Conservation (phyloP, 2,113 vertebrate genomes). For the Myotis brandtii region DNA sequence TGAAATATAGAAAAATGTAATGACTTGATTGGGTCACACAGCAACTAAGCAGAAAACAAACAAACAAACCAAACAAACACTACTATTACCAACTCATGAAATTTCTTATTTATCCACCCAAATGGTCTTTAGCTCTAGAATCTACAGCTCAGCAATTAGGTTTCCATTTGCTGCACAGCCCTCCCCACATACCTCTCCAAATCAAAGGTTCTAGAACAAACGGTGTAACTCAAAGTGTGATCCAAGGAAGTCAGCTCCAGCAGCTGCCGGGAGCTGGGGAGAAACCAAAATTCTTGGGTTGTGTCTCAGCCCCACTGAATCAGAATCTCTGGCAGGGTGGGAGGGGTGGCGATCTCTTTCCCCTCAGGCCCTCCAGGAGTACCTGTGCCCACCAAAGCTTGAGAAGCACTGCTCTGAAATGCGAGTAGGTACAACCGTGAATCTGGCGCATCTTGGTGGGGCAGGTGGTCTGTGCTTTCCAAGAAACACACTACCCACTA, state of each 20-base stretch:
- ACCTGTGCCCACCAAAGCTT: rapidly evolving
- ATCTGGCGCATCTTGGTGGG: neutral
- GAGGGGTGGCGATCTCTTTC: neutral
- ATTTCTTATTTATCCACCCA: neutral
- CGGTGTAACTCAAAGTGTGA: neutral
- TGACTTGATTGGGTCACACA: neutral
- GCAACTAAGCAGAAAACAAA: neutral
- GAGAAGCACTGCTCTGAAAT: neutral
- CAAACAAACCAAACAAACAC: neutral
- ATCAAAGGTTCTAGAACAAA: conserved; percentile 36
- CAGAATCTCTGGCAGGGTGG: neutral
- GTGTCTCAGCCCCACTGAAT: neutral
- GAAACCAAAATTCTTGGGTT: neutral
- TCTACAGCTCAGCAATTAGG: neutral
- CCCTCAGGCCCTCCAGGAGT: neutral
- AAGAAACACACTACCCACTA: neutral
- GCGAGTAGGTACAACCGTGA: neutral
- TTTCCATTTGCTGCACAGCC: neutral
- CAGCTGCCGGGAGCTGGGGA: neutral
- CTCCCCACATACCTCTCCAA: neutral
- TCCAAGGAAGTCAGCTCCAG: neutral
- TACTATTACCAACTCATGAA: neutral
- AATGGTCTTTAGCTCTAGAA: neutral
- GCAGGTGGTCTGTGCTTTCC: neutral
- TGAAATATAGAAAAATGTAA: conserved; percentile 8